Percentiles rank a stretch among this genome's conserved stretches.
These are phyloP conservation scores for Nematostella vectensis DNA, from an alignment of 92 coral and sea anemone genomes.

Conservation along the genomic window DNA sequence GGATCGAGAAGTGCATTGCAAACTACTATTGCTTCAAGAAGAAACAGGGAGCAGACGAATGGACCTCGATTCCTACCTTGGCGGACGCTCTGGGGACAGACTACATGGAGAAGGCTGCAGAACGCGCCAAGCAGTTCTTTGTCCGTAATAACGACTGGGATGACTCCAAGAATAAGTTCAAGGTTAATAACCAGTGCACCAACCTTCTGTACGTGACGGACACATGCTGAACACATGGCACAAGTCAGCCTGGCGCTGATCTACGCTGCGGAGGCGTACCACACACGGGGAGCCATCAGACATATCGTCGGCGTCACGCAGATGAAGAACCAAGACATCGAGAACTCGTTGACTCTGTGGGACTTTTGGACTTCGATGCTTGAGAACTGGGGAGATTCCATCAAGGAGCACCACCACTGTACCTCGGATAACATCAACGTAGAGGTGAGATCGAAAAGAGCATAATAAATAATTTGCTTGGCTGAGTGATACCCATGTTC, in stretches of 20 bases:
- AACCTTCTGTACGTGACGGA: too few species aligned
- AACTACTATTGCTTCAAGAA: neutral
- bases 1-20: neutral
- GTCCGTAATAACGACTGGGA: neutral
- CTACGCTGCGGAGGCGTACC: constrained; percentile 19
- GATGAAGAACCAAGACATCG: neutral
- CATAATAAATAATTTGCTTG: too few species aligned
- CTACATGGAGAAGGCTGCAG: neutral
- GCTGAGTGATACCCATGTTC: too few species aligned
- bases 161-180: neutral
- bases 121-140: neutral
- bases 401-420: constrained; percentile 32
- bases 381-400: constrained; percentile 45
- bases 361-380: constrained; percentile 35
- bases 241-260: constrained; percentile 6
- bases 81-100: neutral
- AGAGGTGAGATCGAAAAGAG: too few species aligned
- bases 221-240: neutral
- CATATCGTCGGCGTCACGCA: constrained; percentile 13
- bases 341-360: constrained; percentile 2
- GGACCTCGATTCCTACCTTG: neutral
- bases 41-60: neutral
- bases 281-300: constrained; percentile 18
- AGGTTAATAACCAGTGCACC: too few species aligned
- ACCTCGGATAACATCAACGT: too few species aligned